Base-by-base conservation (phyloP, 37 sponge, comb jelly and placozoan species). In the Agelas oroides region DNA sequence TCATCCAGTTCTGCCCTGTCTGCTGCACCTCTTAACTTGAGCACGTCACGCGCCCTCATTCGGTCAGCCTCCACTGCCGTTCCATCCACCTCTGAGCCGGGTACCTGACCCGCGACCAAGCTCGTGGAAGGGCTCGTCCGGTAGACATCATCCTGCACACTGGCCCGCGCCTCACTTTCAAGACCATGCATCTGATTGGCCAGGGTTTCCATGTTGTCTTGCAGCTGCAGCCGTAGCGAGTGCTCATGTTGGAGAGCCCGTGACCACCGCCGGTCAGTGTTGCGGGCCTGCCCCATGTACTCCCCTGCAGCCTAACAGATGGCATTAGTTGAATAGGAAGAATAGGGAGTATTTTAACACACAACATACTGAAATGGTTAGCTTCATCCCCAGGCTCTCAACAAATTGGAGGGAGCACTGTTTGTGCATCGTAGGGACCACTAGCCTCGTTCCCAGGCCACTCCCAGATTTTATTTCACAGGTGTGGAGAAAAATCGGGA, bases 131-230 rank as follows among this genome's bases (percentile, higher is more conserved):
- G 58, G 8, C 31, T 32, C 30, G 79, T 54, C 0, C 20, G 31
- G 46, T 46, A 12, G 6, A 46, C 46, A 31, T 41, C 65, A 0
- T 15, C 59, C 36, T 78, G 79, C 31, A 79, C 54, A 0, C 39
- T 24, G 71, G 58, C 73, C 31, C 74, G 78, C 61, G 88, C 85
- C 72, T 87, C 84, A 18, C 78, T 63, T 79, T 96, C 97, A 46
- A 96, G 75, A 1, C 83, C 70, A 20, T 91, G 92, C 85, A 91
- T 91, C 84, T 96, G 87, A 12, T 80, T 87, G 41, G 97, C 98
- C 37, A 97, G 78, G 24, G 82, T 65, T 87, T 97, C 98, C 70
- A 95, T 86, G 58, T 87, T 93, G 77, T 95, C 98, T 79, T 95
- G 90, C 18, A 97, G 80, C 73, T 89, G 73, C 46, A 83, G 76